Conservation (phyloP, 2,888 invertebrate species). For the Diaperis boleti region DNA sequence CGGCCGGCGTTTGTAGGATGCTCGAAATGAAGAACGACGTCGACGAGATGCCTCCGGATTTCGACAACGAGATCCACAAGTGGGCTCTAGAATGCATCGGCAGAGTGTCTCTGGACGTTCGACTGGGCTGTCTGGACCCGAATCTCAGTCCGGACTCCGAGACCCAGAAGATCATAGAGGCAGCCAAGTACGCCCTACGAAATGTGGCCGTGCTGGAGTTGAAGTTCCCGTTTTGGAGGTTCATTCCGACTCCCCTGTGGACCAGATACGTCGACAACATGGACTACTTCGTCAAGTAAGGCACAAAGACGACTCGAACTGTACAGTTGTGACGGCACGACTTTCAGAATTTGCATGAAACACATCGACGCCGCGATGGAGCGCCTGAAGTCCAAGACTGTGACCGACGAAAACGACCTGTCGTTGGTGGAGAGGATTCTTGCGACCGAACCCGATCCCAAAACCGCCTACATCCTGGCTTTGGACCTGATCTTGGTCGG, state of each 20-base stretch:
- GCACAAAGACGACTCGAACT: neutral
- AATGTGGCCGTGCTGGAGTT: slow-evolving; percentile 76
- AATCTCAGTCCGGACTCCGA: slow-evolving; percentile 66
- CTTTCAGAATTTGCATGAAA: slow-evolving; percentile 71
- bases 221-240: slow-evolving; percentile 76
- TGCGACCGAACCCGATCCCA: slow-evolving; percentile 70
- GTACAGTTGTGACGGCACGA: neutral
- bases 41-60: slow-evolving; percentile 74
- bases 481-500: slow-evolving; percentile 83
- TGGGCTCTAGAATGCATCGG: slow-evolving; percentile 85
- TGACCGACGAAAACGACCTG: slow-evolving; percentile 64
- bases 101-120: slow-evolving; percentile 74
- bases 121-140: slow-evolving; percentile 74
- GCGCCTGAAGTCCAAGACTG: slow-evolving; percentile 63
- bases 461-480: slow-evolving; percentile 77
- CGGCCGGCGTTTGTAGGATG: no score
- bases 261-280: slow-evolving; percentile 73
- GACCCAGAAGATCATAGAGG: slow-evolving; percentile 75
- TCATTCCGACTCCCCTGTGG: slow-evolving; percentile 75
- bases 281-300: slow-evolving; percentile 77
- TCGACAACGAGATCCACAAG: slow-evolving; percentile 79
- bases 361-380: slow-evolving; percentile 71
- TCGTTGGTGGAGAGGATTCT: slow-evolving; percentile 77
- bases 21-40: slow-evolving; percentile 69
- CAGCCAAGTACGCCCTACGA: slow-evolving; percentile 75